Evolutionary conservation across 2,113 vertebrate species (phyloP).

Genomic region (Toxostoma redivivum): DNA sequence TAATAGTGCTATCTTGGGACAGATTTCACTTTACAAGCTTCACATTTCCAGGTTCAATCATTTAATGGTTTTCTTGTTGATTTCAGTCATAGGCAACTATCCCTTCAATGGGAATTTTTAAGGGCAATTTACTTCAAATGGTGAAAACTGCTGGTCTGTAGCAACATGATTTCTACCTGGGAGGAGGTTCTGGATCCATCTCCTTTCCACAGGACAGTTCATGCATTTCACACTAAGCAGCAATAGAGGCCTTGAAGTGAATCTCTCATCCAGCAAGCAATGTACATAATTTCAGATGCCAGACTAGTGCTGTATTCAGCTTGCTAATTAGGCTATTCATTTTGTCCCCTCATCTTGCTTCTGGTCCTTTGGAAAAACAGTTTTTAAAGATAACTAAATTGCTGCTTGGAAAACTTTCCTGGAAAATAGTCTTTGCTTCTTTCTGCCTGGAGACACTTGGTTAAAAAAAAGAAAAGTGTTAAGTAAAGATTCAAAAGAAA

Average conservation of each 20-base stretch:
- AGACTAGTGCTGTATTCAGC: not conserved
- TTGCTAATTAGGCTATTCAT: not conserved
- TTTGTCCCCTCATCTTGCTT: not conserved
- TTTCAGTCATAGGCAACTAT: not conserved
- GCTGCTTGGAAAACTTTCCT: not conserved
- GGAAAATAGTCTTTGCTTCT: not conserved
- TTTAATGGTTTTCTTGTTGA: not conserved
- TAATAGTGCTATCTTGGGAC: not conserved
- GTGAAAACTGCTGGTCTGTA: not conserved
- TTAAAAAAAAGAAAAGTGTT: not conserved
- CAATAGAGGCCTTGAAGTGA: not conserved
- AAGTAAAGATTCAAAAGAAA: not conserved
- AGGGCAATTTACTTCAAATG: not conserved
- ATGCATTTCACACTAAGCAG: not conserved
- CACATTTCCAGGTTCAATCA: not conserved
- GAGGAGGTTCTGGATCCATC: not conserved
- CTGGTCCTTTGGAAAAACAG: not conserved
- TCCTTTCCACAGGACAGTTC: not conserved
- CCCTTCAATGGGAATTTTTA: not conserved
- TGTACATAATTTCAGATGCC: not conserved
- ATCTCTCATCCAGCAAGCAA: not conserved
- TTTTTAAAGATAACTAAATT: not conserved
- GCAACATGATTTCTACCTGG: accelerated
- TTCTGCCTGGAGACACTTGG: not conserved
- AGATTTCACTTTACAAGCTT: not conserved